These are phyloP conservation scores for Phalangium opilio DNA, from an alignment of 2,888 invertebrate species.

Conservation along the genomic window DNA sequence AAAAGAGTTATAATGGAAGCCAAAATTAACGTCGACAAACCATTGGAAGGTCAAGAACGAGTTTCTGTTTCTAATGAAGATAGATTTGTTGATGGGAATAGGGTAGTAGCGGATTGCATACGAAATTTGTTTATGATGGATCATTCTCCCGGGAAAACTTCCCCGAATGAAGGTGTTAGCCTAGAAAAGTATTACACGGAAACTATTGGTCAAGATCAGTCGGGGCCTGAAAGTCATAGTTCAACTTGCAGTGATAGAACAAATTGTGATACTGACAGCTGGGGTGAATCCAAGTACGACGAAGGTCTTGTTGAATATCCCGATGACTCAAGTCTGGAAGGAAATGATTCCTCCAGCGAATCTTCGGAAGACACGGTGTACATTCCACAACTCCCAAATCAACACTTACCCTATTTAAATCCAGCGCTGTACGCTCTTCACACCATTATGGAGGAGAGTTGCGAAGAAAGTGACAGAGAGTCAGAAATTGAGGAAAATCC, in stretches of 20 bases:
- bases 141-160: background rate
- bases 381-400: background rate
- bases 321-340: background rate
- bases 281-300: slow-evolving; percentile 9
- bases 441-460: slow-evolving; percentile 85
- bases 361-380: slow-evolving; percentile 3
- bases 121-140: background rate
- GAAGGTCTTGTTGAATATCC: slow-evolving; percentile 20
- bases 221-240: too few species aligned
- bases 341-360: background rate
- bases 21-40: too few species aligned
- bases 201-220: background rate
- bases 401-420: slow-evolving; percentile 2
- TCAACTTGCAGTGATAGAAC: background rate
- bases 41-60: too few species aligned
- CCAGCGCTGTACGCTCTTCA: slow-evolving; percentile 63
- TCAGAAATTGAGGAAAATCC: slow-evolving; percentile 29
- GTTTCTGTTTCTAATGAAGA: too few species aligned
- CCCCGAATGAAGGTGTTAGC: background rate
- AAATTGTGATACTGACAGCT: background rate
- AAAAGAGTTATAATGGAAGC: too few species aligned
- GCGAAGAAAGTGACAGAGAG: slow-evolving; percentile 56
- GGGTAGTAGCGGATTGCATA: too few species aligned
- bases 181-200: slow-evolving; percentile 14
- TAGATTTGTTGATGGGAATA: too few species aligned